Evolutionary conservation across 1,140 invertebrate species (phyloP).

Genomic region (Drosophila kohkoa): DNA sequence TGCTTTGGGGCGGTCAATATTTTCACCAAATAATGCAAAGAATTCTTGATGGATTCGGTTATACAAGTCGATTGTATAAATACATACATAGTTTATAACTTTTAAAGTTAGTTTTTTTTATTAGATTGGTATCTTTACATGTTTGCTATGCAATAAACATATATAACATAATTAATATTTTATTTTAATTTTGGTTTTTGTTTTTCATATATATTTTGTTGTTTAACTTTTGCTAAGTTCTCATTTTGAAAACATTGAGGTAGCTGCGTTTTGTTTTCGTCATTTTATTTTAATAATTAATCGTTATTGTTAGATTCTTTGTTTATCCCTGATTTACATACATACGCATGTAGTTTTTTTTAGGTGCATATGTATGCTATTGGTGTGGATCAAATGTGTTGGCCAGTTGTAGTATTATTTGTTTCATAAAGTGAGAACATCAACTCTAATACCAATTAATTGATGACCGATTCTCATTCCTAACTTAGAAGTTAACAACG

Average conservation of each 20-base stretch:
- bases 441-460: conserved; percentile 1
- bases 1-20: conserved; percentile 16
- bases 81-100: conserved; percentile 72
- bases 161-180: conserved; percentile 54
- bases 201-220: conserved; percentile 35
- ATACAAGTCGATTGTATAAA: conserved; percentile 41
- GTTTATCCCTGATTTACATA: conserved; percentile 64
- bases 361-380: conserved; percentile 31
- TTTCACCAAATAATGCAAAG: neutral
- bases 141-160: conserved; percentile 78
- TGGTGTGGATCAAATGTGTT: conserved; percentile 30
- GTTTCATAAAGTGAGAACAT: conserved; percentile 24
- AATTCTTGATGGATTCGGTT: conserved; percentile 18
- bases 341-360: conserved; percentile 16
- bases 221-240: conserved; percentile 47
- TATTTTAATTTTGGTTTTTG: conserved; percentile 12
- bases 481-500: conserved; percentile 26
- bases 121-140: conserved; percentile 59
- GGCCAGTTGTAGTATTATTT: conserved; percentile 30
- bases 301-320: conserved; percentile 32
- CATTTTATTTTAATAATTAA: conserved; percentile 19
- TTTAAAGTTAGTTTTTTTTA: conserved; percentile 73
- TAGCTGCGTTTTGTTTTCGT: conserved; percentile 54
- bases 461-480: conserved; percentile 28
- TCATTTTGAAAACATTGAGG: conserved; percentile 65